Percentiles rank a stretch among this genome's conserved stretches.
phyloP scores from a whole-genome alignment of 2,113 vertebrate genomes.

The pig (Sus scrofa) region T2T-Sscrofa CM000817.6:133287501-133288000 shows the following conservation, averaged over 20 bases:
- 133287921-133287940: not conserved
- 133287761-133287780: not conserved
- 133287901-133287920: not conserved
- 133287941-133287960: not conserved
- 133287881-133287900: slow-evolving; percentile 48
- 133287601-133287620: not conserved
- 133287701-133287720: not conserved
- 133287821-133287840: slow-evolving; percentile 20
- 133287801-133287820: not conserved
- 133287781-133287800: slow-evolving; percentile 54
- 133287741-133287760: not conserved
- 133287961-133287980: not conserved
- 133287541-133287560: not conserved
- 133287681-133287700: not conserved
- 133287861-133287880: slow-evolving; percentile 36
- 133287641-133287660: not conserved
- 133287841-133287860: slow-evolving; percentile 34
- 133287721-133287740: slow-evolving; percentile 32
- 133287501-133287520: too few species aligned
- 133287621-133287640: not conserved
- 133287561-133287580: slow-evolving; percentile 31
- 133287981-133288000: slow-evolving; percentile 13
- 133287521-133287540: not conserved
- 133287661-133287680: too few species aligned
- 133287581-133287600: not conserved